Evolutionary conservation across 2,888 invertebrate species (phyloP).

Genomic region (Megamerina dolium): DNA sequence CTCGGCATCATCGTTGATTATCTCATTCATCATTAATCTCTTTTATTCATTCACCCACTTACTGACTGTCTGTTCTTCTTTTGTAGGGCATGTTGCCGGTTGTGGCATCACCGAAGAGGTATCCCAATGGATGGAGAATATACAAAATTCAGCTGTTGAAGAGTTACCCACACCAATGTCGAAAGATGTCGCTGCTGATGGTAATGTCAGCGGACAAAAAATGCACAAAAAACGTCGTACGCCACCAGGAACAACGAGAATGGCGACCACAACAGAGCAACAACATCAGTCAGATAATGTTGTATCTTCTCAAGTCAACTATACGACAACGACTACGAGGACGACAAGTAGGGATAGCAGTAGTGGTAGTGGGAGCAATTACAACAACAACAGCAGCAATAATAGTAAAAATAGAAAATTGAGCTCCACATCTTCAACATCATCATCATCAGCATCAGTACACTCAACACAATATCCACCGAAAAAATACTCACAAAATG

Average conservation of each 20-base stretch:
- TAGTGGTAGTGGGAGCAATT: constrained; percentile 9
- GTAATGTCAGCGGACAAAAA: constrained; percentile 23
- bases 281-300: constrained; percentile 21
- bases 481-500: constrained; percentile 43
- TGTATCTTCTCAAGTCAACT: constrained; percentile 5
- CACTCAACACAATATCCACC: constrained; percentile 32
- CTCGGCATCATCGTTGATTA: constrained; percentile 7
- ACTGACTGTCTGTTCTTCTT: constrained; percentile 12
- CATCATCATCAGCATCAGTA: constrained; percentile 12
- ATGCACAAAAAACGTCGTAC: constrained; percentile 27
- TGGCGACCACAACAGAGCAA: constrained; percentile 20
- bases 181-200: constrained; percentile 38
- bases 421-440: constrained; percentile 9
- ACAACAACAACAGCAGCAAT: constrained; percentile 5
- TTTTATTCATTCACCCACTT: constrained; percentile 2
- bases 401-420: constrained; percentile 13
- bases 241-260: constrained; percentile 25
- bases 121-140: constrained; percentile 85
- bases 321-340: neutral
- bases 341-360: constrained; percentile 7
- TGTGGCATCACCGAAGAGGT: constrained; percentile 85
- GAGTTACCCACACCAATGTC: constrained; percentile 48
- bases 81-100: constrained; percentile 72
- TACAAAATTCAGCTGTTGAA: constrained; percentile 72
- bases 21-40: constrained; percentile 7